Conservation (phyloP, 2,113 vertebrate genomes). For the Phaetusa simplex region DNA sequence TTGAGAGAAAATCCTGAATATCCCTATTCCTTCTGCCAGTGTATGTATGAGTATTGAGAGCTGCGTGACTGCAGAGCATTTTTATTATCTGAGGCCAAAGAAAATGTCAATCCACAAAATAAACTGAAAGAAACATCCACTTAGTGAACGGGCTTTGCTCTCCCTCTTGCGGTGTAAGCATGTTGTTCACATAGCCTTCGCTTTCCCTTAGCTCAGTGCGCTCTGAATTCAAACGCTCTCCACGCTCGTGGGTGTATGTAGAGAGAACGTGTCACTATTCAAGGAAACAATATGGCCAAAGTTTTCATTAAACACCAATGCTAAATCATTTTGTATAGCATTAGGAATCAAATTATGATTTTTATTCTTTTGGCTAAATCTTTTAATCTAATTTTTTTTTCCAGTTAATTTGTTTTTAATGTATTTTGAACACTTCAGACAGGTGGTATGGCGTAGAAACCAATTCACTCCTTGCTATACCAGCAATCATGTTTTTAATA, state of each 20-base stretch:
- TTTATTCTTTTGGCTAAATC: not conserved
- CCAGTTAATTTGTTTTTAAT: not conserved
- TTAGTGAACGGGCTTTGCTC: not conserved
- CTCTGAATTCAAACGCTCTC: not conserved
- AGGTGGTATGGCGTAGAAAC: accelerated
- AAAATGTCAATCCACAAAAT: not conserved
- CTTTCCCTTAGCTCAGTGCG: not conserved
- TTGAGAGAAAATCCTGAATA: not conserved
- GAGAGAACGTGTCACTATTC: accelerated
- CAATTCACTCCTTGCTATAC: not conserved
- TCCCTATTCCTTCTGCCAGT: not conserved
- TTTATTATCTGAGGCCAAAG: not conserved
- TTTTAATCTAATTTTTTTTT: not conserved
- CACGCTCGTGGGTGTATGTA: accelerated
- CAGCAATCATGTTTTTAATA: not conserved
- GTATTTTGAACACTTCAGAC: not conserved
- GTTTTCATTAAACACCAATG: not conserved
- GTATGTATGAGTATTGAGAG: accelerated
- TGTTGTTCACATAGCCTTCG: not conserved
- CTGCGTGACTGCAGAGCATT: not conserved
- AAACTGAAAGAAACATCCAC: not conserved
- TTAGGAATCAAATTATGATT: not conserved
- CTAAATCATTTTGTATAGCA: not conserved
- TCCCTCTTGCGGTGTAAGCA: not conserved
- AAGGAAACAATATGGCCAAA: accelerated